Conservation (phyloP, 1,140 invertebrate genomes). For the Dendrolimus punctatus region DNA sequence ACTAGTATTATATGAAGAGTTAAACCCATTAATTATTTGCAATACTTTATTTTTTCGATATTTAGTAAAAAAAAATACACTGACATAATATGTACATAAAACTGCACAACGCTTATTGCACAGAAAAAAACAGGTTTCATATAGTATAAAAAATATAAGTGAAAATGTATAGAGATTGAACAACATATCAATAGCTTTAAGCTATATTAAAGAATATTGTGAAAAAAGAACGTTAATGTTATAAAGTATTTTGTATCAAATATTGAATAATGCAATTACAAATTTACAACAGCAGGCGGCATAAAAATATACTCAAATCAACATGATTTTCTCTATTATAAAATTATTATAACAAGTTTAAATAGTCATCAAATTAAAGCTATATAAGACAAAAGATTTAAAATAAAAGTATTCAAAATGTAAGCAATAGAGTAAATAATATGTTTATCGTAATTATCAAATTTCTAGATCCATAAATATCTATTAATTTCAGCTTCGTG, state of each 20-base stretch:
- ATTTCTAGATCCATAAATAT: constrained; percentile 27
- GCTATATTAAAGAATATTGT: too few species aligned
- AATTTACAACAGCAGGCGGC: too few species aligned
- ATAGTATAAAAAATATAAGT: too few species aligned
- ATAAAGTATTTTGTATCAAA: too few species aligned
- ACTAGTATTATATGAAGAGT: not conserved
- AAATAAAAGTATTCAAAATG: too few species aligned
- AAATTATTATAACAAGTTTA: too few species aligned
- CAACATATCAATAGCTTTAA: too few species aligned
- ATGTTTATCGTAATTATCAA: constrained; percentile 25
- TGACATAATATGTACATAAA: constrained; percentile 57
- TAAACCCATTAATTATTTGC: constrained; percentile 34
- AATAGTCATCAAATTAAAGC: too few species aligned
- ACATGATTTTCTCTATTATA: constrained; percentile 9
- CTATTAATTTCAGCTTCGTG: constrained; percentile 28
- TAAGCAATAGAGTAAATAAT: too few species aligned
- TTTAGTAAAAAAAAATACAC: constrained; percentile 67
- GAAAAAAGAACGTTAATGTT: too few species aligned
- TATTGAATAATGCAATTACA: constrained; percentile 4
- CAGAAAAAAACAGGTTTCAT: constrained; percentile 22
- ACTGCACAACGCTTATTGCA: constrained; percentile 47
- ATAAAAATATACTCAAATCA: constrained; percentile 19
- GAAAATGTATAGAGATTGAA: too few species aligned
- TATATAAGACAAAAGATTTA: too few species aligned
- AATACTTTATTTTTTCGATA: constrained; percentile 62